A percentile compares a stretch with the other conserved stretches of the same genome.
Evolutionary conservation across 2,797 vertebrate genomes (phyloP).

Genomic region (Sebastes taczanowskii): DNA sequence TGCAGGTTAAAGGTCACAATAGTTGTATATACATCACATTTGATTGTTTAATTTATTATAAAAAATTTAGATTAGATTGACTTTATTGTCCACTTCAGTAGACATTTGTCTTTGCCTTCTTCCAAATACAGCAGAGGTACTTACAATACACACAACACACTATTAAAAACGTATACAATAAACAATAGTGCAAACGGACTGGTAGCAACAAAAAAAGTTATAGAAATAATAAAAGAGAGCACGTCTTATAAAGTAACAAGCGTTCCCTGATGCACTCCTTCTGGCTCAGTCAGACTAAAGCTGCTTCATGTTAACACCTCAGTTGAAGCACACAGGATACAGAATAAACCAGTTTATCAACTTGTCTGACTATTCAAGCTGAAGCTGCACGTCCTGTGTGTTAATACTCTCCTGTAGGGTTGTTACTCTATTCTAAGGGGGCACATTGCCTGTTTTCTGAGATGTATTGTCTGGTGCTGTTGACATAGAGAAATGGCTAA

Average conservation of each 20-base stretch:
- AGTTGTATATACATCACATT: background rate
- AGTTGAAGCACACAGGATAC: background rate
- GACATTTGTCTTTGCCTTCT: background rate
- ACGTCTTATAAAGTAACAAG: no score
- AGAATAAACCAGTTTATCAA: background rate
- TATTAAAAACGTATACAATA: background rate
- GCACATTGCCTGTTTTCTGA: slow-evolving; percentile 1
- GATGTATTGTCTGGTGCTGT: background rate
- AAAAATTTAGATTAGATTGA: background rate
- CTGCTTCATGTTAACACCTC: background rate
- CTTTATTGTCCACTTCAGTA: background rate
- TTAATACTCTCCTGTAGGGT: background rate
- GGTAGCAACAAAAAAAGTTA: background rate
- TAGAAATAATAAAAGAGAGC: no score
- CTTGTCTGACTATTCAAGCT: background rate
- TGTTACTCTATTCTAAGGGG: background rate
- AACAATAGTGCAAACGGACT: background rate
- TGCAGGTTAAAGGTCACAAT: background rate
- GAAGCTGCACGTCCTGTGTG: background rate
- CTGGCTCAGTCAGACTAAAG: background rate
- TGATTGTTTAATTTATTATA: no score
- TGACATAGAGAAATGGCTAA: slow-evolving; percentile 14
- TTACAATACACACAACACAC: background rate
- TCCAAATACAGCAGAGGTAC: background rate
- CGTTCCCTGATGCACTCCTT: no score